Conservation (phyloP, 2,113 vertebrate genomes). For the Chlorocebus sabaeus region DNA sequence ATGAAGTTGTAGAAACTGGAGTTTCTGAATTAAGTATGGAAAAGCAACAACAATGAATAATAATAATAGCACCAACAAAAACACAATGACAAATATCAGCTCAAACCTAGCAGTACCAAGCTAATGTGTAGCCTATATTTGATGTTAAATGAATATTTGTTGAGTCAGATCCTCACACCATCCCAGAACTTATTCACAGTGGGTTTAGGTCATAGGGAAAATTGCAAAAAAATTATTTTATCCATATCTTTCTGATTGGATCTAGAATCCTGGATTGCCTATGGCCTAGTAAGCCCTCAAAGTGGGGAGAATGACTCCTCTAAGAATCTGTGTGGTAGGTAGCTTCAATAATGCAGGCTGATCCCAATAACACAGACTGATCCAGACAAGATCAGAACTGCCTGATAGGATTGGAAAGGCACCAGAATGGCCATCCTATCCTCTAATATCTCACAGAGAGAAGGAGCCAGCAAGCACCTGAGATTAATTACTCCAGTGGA, state of each 20-base stretch:
- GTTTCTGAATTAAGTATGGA: background rate
- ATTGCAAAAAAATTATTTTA: background rate
- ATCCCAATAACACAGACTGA: background rate
- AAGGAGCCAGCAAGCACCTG: background rate
- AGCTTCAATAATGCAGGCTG: background rate
- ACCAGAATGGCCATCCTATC: rapidly evolving
- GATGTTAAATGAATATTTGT: background rate
- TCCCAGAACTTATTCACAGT: background rate
- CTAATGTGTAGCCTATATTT: background rate
- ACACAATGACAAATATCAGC: background rate
- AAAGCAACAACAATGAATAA: background rate
- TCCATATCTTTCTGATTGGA: background rate
- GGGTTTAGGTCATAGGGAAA: background rate
- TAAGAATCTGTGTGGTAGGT: background rate
- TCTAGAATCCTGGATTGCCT: background rate
- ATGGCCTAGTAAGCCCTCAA: background rate
- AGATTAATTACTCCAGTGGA: background rate
- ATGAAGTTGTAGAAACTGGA: background rate
- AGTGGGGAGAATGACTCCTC: background rate
- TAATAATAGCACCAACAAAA: background rate
- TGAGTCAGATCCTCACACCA: background rate
- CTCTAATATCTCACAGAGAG: background rate
- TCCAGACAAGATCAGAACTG: background rate
- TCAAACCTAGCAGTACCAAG: background rate
- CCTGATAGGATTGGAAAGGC: background rate